These are phyloP conservation scores for Armadillidium nasatum DNA, from an alignment of 1,140 invertebrate species.

Conservation along the genomic window DNA sequence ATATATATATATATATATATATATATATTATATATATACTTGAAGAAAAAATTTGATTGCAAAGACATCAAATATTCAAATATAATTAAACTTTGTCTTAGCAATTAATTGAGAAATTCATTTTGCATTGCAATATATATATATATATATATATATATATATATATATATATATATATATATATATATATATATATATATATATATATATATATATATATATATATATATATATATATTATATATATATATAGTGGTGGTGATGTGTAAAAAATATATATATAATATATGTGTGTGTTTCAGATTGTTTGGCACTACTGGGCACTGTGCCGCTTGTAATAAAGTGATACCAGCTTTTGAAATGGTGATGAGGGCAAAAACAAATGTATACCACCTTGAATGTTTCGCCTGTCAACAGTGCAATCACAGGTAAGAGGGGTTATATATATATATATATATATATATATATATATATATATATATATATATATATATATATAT, in stretches of 20 bases:
- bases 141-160: neutral
- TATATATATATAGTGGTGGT: neutral
- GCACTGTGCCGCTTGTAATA: constrained; percentile 81
- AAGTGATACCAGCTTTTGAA: constrained; percentile 89
- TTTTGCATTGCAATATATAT: neutral
- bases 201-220: constrained; percentile 10
- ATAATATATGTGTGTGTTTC: no score
- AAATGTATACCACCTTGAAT: constrained; percentile 93
- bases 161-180: constrained; percentile 14
- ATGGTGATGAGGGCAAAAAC: constrained; percentile 93
- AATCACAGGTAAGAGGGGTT: constrained; percentile 79
- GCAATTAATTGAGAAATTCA: no score
- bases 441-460: neutral
- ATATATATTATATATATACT: neutral
- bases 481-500: neutral
- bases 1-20: constrained; percentile 11
- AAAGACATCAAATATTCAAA: neutral
- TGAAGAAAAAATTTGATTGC: neutral
- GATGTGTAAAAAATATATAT: neutral
- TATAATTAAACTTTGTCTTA: no score
- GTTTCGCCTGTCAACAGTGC: constrained; percentile 93
- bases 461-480: constrained; percentile 15
- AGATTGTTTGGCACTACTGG: constrained; percentile 88
- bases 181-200: constrained; percentile 14
- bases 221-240: constrained; percentile 8